A percentile compares a stretch with the other conserved stretches of the same genome.
These are phyloP conservation scores for Drosophila anceps DNA, from an alignment of 2,888 invertebrate genomes.

Conservation along the genomic window DNA sequence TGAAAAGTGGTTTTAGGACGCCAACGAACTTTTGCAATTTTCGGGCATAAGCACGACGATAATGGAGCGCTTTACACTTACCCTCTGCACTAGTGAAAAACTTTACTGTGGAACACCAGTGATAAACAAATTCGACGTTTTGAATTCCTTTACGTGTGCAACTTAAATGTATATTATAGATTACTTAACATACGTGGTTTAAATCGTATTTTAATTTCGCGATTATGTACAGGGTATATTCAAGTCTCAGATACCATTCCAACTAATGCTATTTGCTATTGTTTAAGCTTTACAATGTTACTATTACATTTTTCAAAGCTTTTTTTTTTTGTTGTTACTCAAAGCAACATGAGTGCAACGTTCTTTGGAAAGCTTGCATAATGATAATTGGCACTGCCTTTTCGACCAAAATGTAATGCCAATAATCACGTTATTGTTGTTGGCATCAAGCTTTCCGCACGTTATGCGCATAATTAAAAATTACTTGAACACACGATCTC, in stretches of 20 bases:
- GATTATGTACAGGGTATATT: conserved; percentile 4
- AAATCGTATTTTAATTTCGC: no score
- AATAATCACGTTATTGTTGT: conserved; percentile 67
- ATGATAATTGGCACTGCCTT: conserved; percentile 21
- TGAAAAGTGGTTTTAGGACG: conserved; percentile 71
- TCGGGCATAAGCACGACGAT: conserved; percentile 48
- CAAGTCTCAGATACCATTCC: neutral
- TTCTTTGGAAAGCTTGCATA: conserved; percentile 5
- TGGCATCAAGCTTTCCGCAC: conserved; percentile 60
- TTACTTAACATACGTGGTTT: neutral
- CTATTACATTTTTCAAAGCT: neutral
- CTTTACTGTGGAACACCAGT: conserved; percentile 29
- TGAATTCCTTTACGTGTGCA: no score
- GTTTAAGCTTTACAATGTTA: conserved; percentile 7
- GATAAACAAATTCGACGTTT: neutral
- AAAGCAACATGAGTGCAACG: conserved; percentile 8
- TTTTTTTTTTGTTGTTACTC: neutral
- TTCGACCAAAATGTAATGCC: conserved; percentile 24
- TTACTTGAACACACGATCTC: conserved; percentile 56
- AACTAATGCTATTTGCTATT: neutral
- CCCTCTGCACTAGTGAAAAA: conserved; percentile 18
- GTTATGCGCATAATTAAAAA: conserved; percentile 79
- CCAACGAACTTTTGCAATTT: conserved; percentile 61
- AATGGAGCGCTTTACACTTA: conserved; percentile 31
- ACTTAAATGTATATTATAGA: neutral